Conservation (phyloP, 1,140 invertebrate species). For the Cyrtorhinus lividipennis region DNA sequence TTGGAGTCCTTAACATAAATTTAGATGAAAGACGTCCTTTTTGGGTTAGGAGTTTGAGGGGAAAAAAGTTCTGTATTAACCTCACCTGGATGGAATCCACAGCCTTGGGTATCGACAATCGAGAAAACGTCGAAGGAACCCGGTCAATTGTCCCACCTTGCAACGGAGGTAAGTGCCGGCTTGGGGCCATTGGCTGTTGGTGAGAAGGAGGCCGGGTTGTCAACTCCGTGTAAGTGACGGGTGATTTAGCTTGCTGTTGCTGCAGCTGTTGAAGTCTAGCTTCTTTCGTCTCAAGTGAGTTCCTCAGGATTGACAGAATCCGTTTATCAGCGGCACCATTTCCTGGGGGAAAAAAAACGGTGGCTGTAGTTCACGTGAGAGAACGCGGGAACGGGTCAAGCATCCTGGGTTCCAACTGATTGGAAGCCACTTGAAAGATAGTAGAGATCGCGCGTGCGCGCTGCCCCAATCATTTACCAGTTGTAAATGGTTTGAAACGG, state of each 20-base stretch:
- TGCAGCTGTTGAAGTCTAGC: conserved; percentile 35
- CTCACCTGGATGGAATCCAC: conserved; percentile 41
- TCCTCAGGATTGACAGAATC: conserved; percentile 48
- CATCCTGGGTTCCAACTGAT: too few species aligned
- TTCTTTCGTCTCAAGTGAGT: conserved; percentile 50
- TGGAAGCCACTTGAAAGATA: too few species aligned
- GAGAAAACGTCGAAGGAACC: background rate
- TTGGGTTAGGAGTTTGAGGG: too few species aligned
- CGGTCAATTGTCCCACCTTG: too few species aligned
- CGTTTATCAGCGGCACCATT: conserved; percentile 40
- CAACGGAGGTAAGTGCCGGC: conserved; percentile 31
- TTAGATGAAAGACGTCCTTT: too few species aligned
- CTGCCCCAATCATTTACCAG: too few species aligned
- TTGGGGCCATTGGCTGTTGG: background rate
- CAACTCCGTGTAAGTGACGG: background rate
- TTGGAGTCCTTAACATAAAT: too few species aligned
- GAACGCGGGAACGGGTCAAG: background rate
- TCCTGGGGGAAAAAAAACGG: background rate
- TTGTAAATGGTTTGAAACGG: too few species aligned
- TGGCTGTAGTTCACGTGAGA: background rate
- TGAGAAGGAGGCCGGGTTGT: background rate
- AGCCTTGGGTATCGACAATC: conserved; percentile 50
- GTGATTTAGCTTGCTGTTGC: conserved; percentile 23
- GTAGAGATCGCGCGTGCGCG: too few species aligned
- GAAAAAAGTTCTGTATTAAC: too few species aligned